A percentile compares a stretch with the other conserved stretches of the same genome.
Evolutionary conservation across 2,113 vertebrate species (phyloP).

Genomic region (Aphelocoma coerulescens): DNA sequence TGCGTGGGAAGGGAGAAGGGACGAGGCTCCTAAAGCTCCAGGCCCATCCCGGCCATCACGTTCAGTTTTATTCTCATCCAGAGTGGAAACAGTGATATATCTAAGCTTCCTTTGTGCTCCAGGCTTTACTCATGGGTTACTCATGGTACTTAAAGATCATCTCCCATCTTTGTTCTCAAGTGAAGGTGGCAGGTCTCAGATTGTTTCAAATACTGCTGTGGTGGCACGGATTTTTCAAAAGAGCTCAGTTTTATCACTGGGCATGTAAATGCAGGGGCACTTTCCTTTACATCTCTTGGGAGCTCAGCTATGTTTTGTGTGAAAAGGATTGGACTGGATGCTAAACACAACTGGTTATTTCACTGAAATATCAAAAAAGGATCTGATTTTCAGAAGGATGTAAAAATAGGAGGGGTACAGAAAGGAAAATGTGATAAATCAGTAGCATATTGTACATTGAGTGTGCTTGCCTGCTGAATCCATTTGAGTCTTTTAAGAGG

Average conservation of each 20-base stretch:
- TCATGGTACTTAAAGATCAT: neutral
- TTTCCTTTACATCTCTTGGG: neutral
- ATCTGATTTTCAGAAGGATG: neutral
- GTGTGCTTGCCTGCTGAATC: neutral
- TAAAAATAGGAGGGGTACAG: neutral
- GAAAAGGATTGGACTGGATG: neutral
- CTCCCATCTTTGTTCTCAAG: neutral
- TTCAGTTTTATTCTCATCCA: neutral
- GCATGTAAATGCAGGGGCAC: neutral
- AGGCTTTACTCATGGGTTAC: neutral
- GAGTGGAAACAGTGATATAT: rapidly evolving
- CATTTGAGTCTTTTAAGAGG: neutral
- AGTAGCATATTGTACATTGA: neutral
- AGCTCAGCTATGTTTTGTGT: neutral
- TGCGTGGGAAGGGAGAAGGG: neutral
- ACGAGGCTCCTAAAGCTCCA: rapidly evolving
- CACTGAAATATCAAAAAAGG: neutral
- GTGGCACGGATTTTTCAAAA: neutral
- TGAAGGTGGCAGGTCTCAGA: neutral
- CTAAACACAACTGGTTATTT: neutral
- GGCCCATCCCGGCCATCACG: rapidly evolving
- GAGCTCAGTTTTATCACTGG: neutral
- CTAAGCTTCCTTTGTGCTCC: neutral
- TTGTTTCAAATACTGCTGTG: neutral
- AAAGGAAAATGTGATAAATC: neutral